Base-by-base conservation (phyloP, 1,140 invertebrate species). In the Lordiphosa stackelbergi region DNA sequence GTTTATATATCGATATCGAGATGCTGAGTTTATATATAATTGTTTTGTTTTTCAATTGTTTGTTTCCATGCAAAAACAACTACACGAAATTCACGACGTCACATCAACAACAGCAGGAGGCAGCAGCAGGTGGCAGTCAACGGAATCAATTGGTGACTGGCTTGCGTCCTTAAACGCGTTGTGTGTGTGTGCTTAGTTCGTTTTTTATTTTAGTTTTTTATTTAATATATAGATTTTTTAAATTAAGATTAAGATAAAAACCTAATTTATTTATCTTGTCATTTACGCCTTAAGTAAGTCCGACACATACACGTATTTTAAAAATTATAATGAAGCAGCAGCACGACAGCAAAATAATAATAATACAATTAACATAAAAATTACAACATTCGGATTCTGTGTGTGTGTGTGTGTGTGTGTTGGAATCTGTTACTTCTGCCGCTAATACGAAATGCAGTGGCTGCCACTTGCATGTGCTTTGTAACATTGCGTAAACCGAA, bases 1-100 rank as follows among this genome's bases (percentile, higher is more conserved):
- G 79, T 73, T 60, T 74, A 81, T 81, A 79, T 79, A 77, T 77
- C 73, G 64, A 78, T 78, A 83, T 84, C 77, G 77, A 81, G 77
- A 81, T 81, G 77, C 73, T 77, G 73, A 77, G 72, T 83, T 66
- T 59, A 68, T 69, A 72, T 75, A 81, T 73, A 75, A 63, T 55
- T 54, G 4, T 68, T 36, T 36, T 34, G 34, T 37, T 49, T 49
- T 34, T 49, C 35, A 49, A 49, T 36, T 49, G 1, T 49, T 74
- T 69, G 63, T 68, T 31, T 31, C 28, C 28, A 31, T 31, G 28
- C 28, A 31, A 83, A 83, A 81, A 83, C 75, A 79, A 79, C 75
- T 81, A 81, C 77, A 72, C 79, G 73, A 79, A 31, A 81, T 79
- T 71, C 73, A 79, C 68, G 75, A 79, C 64, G 75, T 75, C 19